Base-by-base conservation (phyloP, 2,888 invertebrate genomes). In the Andricus quercusramuli region DNA sequence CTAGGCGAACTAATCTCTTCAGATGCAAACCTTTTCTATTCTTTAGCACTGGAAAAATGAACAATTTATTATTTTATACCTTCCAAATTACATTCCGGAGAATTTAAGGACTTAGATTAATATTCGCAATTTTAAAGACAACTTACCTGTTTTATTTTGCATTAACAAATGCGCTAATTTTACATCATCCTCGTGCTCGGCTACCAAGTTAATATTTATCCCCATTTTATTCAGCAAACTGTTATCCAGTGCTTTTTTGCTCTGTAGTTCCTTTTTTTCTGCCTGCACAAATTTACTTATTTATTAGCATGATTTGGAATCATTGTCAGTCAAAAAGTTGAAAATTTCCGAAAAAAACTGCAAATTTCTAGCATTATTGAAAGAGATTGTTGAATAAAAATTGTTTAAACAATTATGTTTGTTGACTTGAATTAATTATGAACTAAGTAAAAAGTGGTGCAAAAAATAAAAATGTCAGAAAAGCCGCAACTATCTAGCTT, bases 151-250 rank as follows among this genome's bases (percentile, higher is more conserved):
- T 1, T 96, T 95, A 89, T 95, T 95, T 5, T 96, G 93, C 79
- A 95, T 94, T 84, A 97, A 94, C 6, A 98, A 93, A 0, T 96
- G 94, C 0, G 98, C 98, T 93, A 97, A 94, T 90, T 95, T 95
- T 78, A 95, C 94, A 90, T 99, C 98, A 82, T 97, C 97, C 78
- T 96, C 95, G 29, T 94, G 94, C 93, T 99, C 98, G 1, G 96
- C 95, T 0, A 98, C 93, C 6, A 99, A 94, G 13, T 94, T 93
- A 65, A 99, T 96, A 88, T 96, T 95, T 29, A 98, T 93, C 22
- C 97, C 96, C 44, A 96, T 95, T 91, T 95, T 97, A 66, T 95
- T 95, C 67, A 97, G 92, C 13, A 98, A 93, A 17, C 95, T 94
- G 78, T 95, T 94, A 89, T 98, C 97, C 74, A 94, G 93, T 9